Base-by-base conservation (phyloP, 2,797 vertebrate species). In the Hyperoplus lanceolatus region DNA sequence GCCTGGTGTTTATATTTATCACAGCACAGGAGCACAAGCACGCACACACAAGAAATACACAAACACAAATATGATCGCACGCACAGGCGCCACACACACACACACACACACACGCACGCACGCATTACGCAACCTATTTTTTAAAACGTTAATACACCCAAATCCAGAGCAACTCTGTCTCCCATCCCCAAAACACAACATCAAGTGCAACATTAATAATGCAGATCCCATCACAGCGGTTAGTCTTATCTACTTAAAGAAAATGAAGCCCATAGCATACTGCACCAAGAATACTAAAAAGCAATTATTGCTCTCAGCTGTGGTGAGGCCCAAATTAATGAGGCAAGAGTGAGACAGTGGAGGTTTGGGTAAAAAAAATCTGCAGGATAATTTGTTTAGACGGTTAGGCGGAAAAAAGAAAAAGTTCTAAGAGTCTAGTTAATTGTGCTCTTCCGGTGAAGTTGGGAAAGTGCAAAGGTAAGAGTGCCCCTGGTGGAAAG, bases 291-390 rank as follows among this genome's bases (percentile, higher is more conserved):
- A 89, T 92, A 82, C 88, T 93, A 95, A 96, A 91, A 95, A 92
- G 89, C 71, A 80, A 80, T 93, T 94, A 95, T 83, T 93, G 84
- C 86, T 89, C 90, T 92, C 91, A 95, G 96, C 94, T 94, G 94
- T 80, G 75, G 79, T 87, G 77, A 88, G 89, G 83, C 87, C 92
- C 81, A 94, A 95, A 96, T 94, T 94, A 94, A 94, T 84, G 91
- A 90, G 93, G 62, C 77, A 29, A 82, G 81, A 42, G 72, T 58
- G 55, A 89, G 81, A 85, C 70, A 71, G 72, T 29, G 4, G 72
- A 53, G 74, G 65, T 86, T 85, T 83, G 75, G 85, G 69, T 8
- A 46, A 67, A 83, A 58, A 18, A 69, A 81, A 79, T 57, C 72
- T 59, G 72, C 81, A 75, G 65, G 66, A 82, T 85, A 81, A 86